Base-by-base conservation (phyloP, 1,140 invertebrate genomes). In the Brachionus asplanchnoidis region DNA sequence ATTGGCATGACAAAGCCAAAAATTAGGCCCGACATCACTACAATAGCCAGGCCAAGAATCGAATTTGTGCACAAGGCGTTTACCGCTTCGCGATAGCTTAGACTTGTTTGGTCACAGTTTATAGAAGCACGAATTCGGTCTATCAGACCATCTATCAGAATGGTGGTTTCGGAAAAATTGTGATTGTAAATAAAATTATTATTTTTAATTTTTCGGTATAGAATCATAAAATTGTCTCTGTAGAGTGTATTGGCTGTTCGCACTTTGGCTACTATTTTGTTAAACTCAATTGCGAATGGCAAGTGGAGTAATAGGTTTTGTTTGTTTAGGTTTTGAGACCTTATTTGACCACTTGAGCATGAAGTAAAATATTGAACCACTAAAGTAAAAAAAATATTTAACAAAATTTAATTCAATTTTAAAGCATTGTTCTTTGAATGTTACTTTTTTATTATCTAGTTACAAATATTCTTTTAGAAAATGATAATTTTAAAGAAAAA, bases 301-400 rank as follows among this genome's bases (percentile, higher is more conserved):
- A 14, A 12, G 12, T 65, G 36, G 40, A 23, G 23, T 3, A 20
- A 14, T 3, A 44, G 6, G 7, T 65, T 40, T 42, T 73, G 32
- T 17, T 44, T 73, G 12, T 60, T 82, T 36, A 68, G 6, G 6
- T 77, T 50, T 2, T 44, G 17, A 28, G 42, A 9, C 9, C 20
- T 46, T 2, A 77, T 77, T 23, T 46, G 42, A 28, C 73, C 46
- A 26, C 40, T 56, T 82, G 53, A 65, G 14, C 79, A 82, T 65
- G 79, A 65, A 9, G 79, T 82, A 68, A 65, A 82, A 82, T 82
- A 82, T 82, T 82, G 79, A 65, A 82, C 79, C 32, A 65, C 79
- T 82, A 32, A 26, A 65, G 2, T 26, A 73, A 79, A 36, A 12
- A 53, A n/a, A 20, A 26, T 12, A 42, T 5, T 42, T 78, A 26